Conservation (phyloP, 2,113 vertebrate genomes). For the Muntiacus muntjak region DNA sequence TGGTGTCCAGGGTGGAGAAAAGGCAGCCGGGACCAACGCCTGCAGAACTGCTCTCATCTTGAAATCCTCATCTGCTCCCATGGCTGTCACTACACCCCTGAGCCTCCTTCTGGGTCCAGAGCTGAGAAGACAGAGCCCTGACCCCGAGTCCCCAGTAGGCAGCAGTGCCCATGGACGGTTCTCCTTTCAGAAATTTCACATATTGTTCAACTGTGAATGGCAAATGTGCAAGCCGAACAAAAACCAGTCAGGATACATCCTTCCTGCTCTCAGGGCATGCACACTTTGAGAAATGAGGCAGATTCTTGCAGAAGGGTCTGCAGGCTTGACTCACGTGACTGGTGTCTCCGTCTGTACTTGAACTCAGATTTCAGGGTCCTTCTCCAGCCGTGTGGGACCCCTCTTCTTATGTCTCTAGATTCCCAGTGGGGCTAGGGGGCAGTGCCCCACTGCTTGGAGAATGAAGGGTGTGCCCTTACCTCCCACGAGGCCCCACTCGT, state of each 20-base stretch:
- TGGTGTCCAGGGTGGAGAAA: too few species aligned
- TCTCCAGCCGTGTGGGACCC: too few species aligned
- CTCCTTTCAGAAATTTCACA: background rate
- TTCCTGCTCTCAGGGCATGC: rapidly evolving
- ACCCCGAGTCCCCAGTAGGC: rapidly evolving
- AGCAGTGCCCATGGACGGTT: too few species aligned
- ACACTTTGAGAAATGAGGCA: background rate
- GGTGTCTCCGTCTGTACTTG: background rate
- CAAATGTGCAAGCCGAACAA: background rate
- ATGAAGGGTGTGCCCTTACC: background rate
- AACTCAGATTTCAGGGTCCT: background rate
- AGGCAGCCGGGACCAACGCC: rapidly evolving
- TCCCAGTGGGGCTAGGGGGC: background rate
- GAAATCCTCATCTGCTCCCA: too few species aligned
- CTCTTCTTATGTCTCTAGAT: background rate
- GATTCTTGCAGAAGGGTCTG: background rate
- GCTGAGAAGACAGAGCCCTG: rapidly evolving
- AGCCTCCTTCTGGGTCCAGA: background rate
- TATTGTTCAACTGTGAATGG: background rate
- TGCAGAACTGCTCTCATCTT: rapidly evolving
- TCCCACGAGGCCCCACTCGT: rapidly evolving
- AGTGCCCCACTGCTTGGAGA: background rate
- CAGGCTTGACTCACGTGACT: rapidly evolving
- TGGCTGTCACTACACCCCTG: rapidly evolving
- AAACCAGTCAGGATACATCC: rapidly evolving